These are phyloP conservation scores for Ophion ventricosus DNA, from an alignment of 2,888 invertebrate species.

Conservation along the genomic window DNA sequence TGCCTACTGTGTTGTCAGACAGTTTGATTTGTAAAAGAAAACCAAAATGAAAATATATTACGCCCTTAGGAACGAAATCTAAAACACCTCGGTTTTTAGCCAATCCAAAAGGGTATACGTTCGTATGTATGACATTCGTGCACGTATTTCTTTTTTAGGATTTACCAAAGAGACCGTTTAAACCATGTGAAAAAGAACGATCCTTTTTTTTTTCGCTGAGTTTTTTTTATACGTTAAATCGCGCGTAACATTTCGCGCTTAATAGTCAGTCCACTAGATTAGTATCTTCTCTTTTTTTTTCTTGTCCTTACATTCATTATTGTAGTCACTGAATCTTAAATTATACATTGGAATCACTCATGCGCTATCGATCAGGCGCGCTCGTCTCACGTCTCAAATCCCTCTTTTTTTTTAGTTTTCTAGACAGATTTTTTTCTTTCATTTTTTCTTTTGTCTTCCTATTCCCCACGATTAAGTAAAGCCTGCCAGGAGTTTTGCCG, in stretches of 20 bases:
- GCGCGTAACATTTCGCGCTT: conserved; percentile 21
- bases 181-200: conserved; percentile 37
- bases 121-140: conserved; percentile 36
- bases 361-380: conserved; percentile 26
- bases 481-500: conserved; percentile 29
- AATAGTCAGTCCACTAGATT: conserved; percentile 57
- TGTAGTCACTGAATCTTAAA: conserved; percentile 43
- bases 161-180: conserved; percentile 46
- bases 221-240: conserved; percentile 10
- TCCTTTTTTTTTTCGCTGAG: conserved; percentile 5
- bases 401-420: conserved; percentile 12
- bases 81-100: conserved; percentile 1
- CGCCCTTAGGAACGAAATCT: background rate
- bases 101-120: conserved; percentile 15
- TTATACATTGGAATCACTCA: conserved; percentile 64
- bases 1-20: background rate
- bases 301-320: conserved; percentile 16
- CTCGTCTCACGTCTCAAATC: background rate
- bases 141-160: conserved; percentile 28
- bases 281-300: conserved; percentile 26
- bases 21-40: background rate
- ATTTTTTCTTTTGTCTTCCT: background rate
- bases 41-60: no score
- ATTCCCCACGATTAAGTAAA: conserved; percentile 56
- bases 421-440: conserved; percentile 27